These are phyloP conservation scores for Odontophorus gujanensis DNA, from an alignment of 2,113 vertebrate species.

Conservation along the genomic window DNA sequence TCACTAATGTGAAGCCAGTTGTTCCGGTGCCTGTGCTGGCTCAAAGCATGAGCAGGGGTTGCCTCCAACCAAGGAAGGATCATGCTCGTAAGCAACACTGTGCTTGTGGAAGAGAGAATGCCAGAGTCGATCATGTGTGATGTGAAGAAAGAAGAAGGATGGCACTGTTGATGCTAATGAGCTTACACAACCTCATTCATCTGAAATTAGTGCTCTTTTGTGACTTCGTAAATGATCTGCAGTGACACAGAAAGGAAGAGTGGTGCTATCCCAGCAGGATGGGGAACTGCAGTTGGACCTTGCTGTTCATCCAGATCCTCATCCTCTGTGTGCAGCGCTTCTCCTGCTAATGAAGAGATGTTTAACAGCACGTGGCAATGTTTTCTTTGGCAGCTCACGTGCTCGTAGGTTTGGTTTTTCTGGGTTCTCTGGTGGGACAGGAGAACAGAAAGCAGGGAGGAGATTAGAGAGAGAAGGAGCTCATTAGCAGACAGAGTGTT, in stretches of 20 bases:
- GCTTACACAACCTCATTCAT: background rate
- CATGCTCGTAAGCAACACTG: fast-evolving
- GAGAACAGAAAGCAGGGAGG: background rate
- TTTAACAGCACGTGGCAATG: background rate
- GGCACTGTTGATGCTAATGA: background rate
- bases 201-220: background rate
- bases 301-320: background rate
- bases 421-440: background rate
- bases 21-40: background rate
- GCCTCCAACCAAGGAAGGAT: background rate
- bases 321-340: background rate
- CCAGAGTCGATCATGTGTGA: background rate
- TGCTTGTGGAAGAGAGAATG: background rate
- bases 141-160: background rate
- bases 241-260: background rate
- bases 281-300: background rate
- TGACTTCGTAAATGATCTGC: background rate
- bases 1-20: background rate
- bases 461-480: background rate
- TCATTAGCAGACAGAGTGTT: background rate
- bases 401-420: background rate
- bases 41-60: background rate
- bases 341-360: background rate
- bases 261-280: background rate
- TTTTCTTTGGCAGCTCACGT: background rate